These are phyloP conservation scores for Lysiphlebus fabarum DNA, from an alignment of 1,140 invertebrate species.

Conservation along the genomic window DNA sequence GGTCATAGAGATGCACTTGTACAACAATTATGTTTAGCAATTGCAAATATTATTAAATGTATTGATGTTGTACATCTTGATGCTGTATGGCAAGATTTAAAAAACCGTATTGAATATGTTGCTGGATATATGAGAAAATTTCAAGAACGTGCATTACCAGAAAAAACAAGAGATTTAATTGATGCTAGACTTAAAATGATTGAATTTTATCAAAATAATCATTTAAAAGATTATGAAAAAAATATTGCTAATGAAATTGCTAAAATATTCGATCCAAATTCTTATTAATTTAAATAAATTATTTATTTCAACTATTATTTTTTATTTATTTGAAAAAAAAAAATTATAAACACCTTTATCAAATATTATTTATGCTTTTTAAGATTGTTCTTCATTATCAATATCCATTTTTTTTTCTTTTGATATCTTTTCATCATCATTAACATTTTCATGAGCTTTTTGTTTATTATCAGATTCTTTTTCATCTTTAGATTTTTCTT, in stretches of 20 bases:
- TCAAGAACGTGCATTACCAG: slow-evolving; percentile 49
- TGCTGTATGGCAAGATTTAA: slow-evolving; percentile 44
- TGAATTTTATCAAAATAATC: slow-evolving; percentile 34
- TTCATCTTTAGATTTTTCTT: neutral
- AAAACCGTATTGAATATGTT: slow-evolving; percentile 46
- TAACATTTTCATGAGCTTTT: neutral
- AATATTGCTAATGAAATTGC: slow-evolving; percentile 5
- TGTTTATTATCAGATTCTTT: neutral
- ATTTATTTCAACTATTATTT: no score
- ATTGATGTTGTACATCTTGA: slow-evolving; percentile 43
- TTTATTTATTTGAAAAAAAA: no score
- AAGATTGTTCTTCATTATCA: no score
- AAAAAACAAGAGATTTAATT: slow-evolving; percentile 49
- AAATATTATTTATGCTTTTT: no score
- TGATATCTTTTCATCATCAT: no score
- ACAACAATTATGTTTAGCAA: slow-evolving; percentile 58
- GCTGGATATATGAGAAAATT: slow-evolving; percentile 44
- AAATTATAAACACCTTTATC: no score
- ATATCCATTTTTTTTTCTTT: no score
- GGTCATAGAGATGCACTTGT: slow-evolving; percentile 73
- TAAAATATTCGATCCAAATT: neutral
- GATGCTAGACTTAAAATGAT: slow-evolving; percentile 42
- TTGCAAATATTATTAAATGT: slow-evolving; percentile 43
- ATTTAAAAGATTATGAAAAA: neutral
- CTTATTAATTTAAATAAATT: no score